phyloP scores from a whole-genome alignment of 1,140 invertebrate species.

The Dryas iulia region DNA sequence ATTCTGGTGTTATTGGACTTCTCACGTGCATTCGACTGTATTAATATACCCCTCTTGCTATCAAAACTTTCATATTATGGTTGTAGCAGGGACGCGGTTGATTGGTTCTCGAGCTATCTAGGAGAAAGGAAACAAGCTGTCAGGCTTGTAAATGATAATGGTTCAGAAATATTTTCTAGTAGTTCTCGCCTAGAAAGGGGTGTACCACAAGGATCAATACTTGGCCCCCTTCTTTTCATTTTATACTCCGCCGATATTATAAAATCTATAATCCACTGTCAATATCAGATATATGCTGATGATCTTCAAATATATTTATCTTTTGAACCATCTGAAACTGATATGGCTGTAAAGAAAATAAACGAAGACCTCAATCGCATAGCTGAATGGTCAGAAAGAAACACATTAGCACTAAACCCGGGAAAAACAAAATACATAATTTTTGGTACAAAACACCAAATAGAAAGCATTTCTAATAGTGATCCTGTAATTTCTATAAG shows the following conservation, averaged over 20 bases:
- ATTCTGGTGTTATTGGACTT: too few species aligned
- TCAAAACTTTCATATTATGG: conserved; percentile 1
- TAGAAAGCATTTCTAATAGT: neutral
- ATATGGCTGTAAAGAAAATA: conserved; percentile 4
- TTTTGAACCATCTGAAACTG: neutral
- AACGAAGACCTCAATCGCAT: conserved; percentile 10
- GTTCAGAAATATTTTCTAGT: neutral
- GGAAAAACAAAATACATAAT: conserved; percentile 14
- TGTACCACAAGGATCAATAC: conserved; percentile 12
- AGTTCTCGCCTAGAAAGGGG: neutral
- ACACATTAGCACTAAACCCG: conserved; percentile 1
- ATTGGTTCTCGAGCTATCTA: conserved; percentile 10
- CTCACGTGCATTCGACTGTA: neutral
- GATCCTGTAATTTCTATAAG: too few species aligned
- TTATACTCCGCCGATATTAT: conserved; percentile 15
- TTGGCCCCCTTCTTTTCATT: conserved; percentile 8
- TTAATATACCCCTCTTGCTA: neutral
- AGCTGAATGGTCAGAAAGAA: conserved; percentile 9
- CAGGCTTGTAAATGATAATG: neutral
- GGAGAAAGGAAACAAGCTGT: conserved; percentile 4
- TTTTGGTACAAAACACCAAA: conserved; percentile 4
- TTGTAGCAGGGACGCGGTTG: neutral
- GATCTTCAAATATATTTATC: conserved; percentile 16
- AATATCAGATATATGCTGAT: conserved; percentile 18
- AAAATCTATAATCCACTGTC: neutral